phyloP scores from a whole-genome alignment of 35 echinoderm and acorn worm genomes.

The Chiridota heheva region DNA sequence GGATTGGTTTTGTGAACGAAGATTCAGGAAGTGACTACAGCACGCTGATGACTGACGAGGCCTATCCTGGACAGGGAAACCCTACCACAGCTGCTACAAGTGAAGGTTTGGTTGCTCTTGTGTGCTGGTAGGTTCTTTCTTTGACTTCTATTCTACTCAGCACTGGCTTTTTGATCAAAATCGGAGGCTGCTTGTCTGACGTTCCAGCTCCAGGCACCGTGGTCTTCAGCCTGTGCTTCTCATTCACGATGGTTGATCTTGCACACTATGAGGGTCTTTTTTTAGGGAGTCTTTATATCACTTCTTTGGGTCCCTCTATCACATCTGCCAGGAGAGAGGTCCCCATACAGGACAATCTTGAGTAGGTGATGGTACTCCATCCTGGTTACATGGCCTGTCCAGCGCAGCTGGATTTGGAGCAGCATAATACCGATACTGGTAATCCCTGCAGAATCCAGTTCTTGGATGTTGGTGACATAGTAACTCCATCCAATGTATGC shows the following conservation, averaged over 20 bases:
- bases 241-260: background rate
- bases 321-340: constrained; percentile 23
- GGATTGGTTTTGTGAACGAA: constrained; percentile 17
- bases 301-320: constrained; percentile 19
- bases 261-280: background rate
- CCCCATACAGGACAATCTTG: constrained; percentile 21
- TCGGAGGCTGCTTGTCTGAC: background rate
- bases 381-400: no score
- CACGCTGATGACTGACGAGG: background rate
- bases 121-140: background rate
- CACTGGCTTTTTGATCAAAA: background rate
- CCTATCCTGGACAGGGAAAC: background rate
- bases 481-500: constrained; percentile 41
- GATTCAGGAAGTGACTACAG: background rate
- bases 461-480: constrained; percentile 35
- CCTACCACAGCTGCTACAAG: constrained; percentile 4
- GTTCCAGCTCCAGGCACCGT: background rate
- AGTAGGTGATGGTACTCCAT: constrained; percentile 36
- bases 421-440: constrained; percentile 24
- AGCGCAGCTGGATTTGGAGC: constrained; percentile 3
- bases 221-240: background rate
- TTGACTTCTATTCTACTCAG: background rate
- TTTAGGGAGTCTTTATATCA: constrained; percentile 20
- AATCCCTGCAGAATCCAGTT: constrained; percentile 17
- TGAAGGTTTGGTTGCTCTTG: background rate